Conservation (phyloP, 1,140 invertebrate species). For the Mamestra configurata region DNA sequence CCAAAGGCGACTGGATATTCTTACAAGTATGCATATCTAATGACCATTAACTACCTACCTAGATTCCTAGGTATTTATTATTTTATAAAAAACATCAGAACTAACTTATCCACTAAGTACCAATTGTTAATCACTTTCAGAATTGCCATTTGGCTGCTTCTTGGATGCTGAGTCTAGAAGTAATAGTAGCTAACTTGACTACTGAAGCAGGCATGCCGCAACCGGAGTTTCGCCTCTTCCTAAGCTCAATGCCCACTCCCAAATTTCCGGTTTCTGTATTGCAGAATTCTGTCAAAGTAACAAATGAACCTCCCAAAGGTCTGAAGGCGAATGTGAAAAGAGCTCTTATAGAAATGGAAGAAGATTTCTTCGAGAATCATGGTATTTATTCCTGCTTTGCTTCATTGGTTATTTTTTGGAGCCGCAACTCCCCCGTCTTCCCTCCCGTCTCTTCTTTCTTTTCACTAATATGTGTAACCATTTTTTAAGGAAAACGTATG, state of each 20-base stretch:
- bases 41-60: neutral
- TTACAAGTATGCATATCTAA: constrained; percentile 88
- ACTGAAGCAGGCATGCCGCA: constrained; percentile 90
- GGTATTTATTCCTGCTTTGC: too few relatives aligned
- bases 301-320: constrained; percentile 97
- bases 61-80: too few relatives aligned
- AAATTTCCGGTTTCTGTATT: constrained; percentile 96
- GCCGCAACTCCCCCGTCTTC: too few relatives aligned
- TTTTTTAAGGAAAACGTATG: too few relatives aligned
- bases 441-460: too few relatives aligned
- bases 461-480: too few relatives aligned
- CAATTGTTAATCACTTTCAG: constrained; percentile 82
- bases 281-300: constrained; percentile 97
- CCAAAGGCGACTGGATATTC: constrained; percentile 94
- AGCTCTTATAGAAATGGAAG: constrained; percentile 93
- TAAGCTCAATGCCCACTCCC: constrained; percentile 96
- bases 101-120: neutral
- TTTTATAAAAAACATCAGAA: too few relatives aligned
- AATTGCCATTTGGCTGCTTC: constrained; percentile 97
- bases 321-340: constrained; percentile 94
- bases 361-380: constrained; percentile 94
- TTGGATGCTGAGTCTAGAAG: constrained; percentile 95
- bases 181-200: constrained; percentile 91
- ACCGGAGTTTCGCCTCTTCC: constrained; percentile 93
- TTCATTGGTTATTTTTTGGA: too few relatives aligned